Conservation (phyloP, 1,140 invertebrate genomes). For the Drosophila persimilis region DNA sequence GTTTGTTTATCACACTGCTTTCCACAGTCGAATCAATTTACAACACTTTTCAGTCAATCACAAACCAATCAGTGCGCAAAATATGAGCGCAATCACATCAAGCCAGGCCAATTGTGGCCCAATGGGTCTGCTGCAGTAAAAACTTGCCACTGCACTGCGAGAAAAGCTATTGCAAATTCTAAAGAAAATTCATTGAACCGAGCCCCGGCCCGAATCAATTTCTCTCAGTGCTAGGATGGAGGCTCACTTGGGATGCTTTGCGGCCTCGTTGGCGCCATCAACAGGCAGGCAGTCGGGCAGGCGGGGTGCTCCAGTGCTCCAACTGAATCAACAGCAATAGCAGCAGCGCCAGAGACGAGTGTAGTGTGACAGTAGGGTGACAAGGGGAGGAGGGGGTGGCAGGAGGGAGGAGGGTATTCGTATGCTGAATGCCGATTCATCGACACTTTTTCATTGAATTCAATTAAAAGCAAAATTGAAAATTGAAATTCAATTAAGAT, state of each 20-base stretch:
- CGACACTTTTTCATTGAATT: slow-evolving; percentile 81
- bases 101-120: slow-evolving; percentile 65
- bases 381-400: not conserved
- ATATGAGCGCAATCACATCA: slow-evolving; percentile 69
- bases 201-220: no score
- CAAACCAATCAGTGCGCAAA: slow-evolving; percentile 59
- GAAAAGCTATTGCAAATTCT: not conserved
- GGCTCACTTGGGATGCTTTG: slow-evolving; percentile 37
- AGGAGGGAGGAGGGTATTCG: slow-evolving; percentile 5
- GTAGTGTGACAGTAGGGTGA: slow-evolving; percentile 10
- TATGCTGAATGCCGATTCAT: slow-evolving; percentile 69
- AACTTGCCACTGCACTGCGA: slow-evolving; percentile 20
- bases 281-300: slow-evolving; percentile 30
- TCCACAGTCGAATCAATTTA: slow-evolving; percentile 67
- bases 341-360: slow-evolving; percentile 27
- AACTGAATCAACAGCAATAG: slow-evolving; percentile 71
- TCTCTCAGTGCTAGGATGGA: slow-evolving; percentile 2
- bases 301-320: slow-evolving; percentile 38
- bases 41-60: slow-evolving; percentile 74
- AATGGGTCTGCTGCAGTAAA: slow-evolving; percentile 27
- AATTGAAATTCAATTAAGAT: slow-evolving; percentile 81
- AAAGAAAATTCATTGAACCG: no score
- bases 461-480: slow-evolving; percentile 81
- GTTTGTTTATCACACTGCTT: slow-evolving; percentile 54
- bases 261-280: slow-evolving; percentile 61